phyloP scores from a whole-genome alignment of 1,140 invertebrate species.

The Drosophila nasuta region DNA sequence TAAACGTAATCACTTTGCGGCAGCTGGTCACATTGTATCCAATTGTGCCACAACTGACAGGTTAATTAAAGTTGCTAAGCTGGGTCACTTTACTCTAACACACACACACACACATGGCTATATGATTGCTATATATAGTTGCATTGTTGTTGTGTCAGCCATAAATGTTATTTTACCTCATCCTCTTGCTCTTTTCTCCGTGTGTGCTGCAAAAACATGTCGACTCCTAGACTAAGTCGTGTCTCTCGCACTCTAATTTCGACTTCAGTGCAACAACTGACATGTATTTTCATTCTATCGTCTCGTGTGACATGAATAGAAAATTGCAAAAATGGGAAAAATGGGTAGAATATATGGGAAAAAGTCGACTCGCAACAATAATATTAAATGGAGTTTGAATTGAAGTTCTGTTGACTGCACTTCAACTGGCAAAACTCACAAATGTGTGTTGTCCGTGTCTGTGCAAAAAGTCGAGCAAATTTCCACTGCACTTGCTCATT shows the following conservation, averaged over 20 bases:
- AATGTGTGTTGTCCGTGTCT: neutral
- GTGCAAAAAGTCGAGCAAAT: constrained; percentile 10
- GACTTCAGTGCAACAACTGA: constrained; percentile 32
- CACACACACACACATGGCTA: constrained; percentile 36
- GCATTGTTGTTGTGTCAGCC: constrained; percentile 32
- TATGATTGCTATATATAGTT: constrained; percentile 45
- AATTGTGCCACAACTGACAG: constrained; percentile 39
- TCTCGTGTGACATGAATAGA: constrained; percentile 23
- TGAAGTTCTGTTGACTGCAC: constrained; percentile 26
- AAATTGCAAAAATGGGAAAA: constrained; percentile 1
- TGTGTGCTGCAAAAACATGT: neutral
- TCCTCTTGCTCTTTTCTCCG: neutral
- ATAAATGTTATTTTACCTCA: constrained; percentile 29
- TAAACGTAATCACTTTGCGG: constrained; percentile 5
- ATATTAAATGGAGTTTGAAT: constrained; percentile 16
- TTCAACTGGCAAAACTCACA: neutral
- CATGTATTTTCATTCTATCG: constrained; percentile 55
- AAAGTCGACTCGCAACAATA: neutral
- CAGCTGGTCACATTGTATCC: constrained; percentile 17
- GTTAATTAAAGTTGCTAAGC: constrained; percentile 47
- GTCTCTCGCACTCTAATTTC: constrained; percentile 14
- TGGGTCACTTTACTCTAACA: constrained; percentile 5
- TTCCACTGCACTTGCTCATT: constrained; percentile 45
- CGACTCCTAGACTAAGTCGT: neutral
- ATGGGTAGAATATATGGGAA: neutral